phyloP scores from a whole-genome alignment of 1,140 invertebrate species.

The Lepidotrigona ventralis region DNA sequence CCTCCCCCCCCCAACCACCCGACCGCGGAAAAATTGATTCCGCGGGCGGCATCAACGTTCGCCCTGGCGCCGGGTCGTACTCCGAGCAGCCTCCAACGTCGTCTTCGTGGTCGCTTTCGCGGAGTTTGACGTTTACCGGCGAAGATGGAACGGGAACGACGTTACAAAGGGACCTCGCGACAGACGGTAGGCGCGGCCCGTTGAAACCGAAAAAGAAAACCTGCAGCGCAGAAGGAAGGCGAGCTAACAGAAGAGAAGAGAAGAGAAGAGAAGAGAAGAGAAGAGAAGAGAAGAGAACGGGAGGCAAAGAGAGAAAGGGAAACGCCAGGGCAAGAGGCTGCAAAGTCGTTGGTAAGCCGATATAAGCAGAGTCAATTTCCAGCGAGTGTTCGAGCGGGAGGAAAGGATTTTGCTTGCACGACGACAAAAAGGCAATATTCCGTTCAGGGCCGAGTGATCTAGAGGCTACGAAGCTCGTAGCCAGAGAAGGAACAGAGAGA shows the following conservation, averaged over 20 bases:
- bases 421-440: slow-evolving; percentile 68
- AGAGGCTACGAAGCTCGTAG: slow-evolving; percentile 1
- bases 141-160: neutral
- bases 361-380: slow-evolving; percentile 68
- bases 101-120: neutral
- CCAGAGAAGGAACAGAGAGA: neutral
- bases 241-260: neutral
- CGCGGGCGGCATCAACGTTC: neutral
- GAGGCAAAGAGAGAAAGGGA: slow-evolving; percentile 12
- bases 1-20: no score
- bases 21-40: slow-evolving; percentile 19
- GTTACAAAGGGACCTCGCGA: slow-evolving; percentile 48
- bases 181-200: slow-evolving; percentile 56
- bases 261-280: neutral
- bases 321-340: slow-evolving; percentile 55
- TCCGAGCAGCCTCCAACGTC: neutral
- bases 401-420: slow-evolving; percentile 66
- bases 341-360: slow-evolving; percentile 63
- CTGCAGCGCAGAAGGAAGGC: neutral
- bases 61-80: neutral
- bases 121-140: neutral
- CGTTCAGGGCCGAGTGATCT: slow-evolving; percentile 42
- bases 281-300: neutral
- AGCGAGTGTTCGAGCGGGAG: slow-evolving; percentile 64
- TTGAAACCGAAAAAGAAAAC: slow-evolving; percentile 13